These are phyloP conservation scores for Pherbina coryleti DNA, from an alignment of 2,888 invertebrate genomes.

Conservation along the genomic window DNA sequence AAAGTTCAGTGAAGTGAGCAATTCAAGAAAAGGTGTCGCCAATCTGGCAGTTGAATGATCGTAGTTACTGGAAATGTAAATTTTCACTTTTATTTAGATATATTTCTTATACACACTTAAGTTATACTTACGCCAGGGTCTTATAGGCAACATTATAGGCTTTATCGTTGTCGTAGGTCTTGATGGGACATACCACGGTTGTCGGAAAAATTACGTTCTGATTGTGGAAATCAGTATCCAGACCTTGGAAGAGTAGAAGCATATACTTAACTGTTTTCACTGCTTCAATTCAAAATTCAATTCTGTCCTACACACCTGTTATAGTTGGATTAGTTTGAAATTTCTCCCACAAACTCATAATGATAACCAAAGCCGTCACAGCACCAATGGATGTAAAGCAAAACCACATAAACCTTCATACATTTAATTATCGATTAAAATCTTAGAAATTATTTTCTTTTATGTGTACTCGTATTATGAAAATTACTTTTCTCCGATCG, in stretches of 20 bases:
- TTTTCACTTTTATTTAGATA: not conserved
- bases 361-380: conserved; percentile 80
- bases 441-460: not conserved
- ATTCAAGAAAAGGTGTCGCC: conserved; percentile 64
- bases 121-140: conserved; percentile 58
- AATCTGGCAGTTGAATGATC: conserved; percentile 54
- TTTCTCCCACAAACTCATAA: conserved; percentile 83
- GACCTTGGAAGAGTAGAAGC: conserved; percentile 68
- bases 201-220: conserved; percentile 84
- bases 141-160: conserved; percentile 59
- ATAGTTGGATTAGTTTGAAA: conserved; percentile 88
- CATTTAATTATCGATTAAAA: conserved; percentile 17
- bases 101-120: not conserved
- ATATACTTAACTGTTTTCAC: not conserved
- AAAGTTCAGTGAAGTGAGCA: conserved; percentile 69
- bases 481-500: conserved; percentile 81
- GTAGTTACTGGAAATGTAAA: conserved; percentile 54
- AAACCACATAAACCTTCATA: conserved; percentile 82
- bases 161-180: conserved; percentile 72
- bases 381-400: conserved; percentile 79
- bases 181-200: conserved; percentile 75
- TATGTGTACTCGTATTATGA: not conserved
- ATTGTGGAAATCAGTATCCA: conserved; percentile 85
- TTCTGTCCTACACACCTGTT: conserved; percentile 71
- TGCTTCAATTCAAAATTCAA: not conserved